These are phyloP conservation scores for Falco naumanni DNA, from an alignment of 2,797 vertebrate genomes.

Conservation along the genomic window DNA sequence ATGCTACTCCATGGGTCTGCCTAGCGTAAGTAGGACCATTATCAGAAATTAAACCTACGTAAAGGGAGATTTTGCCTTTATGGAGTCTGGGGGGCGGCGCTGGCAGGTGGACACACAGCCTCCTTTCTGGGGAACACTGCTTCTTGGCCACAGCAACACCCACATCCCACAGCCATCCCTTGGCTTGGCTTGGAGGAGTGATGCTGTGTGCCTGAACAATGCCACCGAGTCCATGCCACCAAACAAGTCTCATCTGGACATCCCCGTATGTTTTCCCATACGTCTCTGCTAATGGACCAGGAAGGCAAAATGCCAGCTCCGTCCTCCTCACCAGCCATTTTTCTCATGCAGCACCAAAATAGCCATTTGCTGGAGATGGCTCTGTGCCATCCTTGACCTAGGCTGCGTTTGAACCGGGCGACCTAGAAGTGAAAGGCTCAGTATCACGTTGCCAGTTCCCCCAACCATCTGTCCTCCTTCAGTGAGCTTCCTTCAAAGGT, in stretches of 20 bases:
- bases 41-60: rapidly evolving
- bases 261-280: rapidly evolving
- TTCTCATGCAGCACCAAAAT: conserved; percentile 23
- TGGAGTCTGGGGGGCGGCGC: rapidly evolving
- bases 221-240: rapidly evolving
- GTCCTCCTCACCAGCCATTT: not conserved
- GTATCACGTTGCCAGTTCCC: conserved; percentile 17
- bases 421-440: conserved; percentile 61
- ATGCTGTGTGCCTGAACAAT: no score
- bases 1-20: not conserved
- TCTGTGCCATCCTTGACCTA: conserved; percentile 46
- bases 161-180: rapidly evolving
- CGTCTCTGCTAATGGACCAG: rapidly evolving
- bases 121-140: not conserved
- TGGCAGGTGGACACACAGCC: not conserved
- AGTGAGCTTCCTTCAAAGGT: conserved; percentile 62
- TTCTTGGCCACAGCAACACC: not conserved
- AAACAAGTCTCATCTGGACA: rapidly evolving
- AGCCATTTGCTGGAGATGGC: not conserved
- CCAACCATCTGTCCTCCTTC: conserved; percentile 60
- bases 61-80: not conserved
- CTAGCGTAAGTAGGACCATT: not conserved
- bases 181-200: not conserved
- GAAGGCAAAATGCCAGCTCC: rapidly evolving
- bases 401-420: not conserved